Evolutionary conservation across 1,140 invertebrate genomes (phyloP).

Genomic region (Temnothorax nylanderi): DNA sequence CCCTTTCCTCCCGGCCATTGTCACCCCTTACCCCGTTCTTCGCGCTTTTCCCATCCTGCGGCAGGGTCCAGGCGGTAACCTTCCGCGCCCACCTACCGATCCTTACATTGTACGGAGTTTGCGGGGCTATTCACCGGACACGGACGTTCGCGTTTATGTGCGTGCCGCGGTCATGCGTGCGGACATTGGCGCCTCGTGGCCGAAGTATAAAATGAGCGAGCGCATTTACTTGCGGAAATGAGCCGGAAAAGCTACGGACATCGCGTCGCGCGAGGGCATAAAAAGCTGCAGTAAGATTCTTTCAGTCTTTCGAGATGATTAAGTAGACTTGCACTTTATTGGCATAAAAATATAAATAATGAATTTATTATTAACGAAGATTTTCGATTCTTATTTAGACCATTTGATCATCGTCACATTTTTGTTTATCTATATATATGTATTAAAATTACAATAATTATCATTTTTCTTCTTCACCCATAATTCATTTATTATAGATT

Average conservation of each 20-base stretch:
- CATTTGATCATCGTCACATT: background rate
- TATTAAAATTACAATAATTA: background rate
- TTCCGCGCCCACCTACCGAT: slow-evolving; percentile 64
- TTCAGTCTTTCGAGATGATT: background rate
- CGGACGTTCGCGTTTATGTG: slow-evolving; percentile 58
- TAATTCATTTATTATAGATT: background rate
- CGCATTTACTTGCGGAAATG: slow-evolving; percentile 53
- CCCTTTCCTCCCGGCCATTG: background rate
- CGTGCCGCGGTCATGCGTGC: slow-evolving; percentile 53
- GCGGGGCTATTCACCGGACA: slow-evolving; percentile 46
- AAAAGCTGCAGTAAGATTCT: slow-evolving; percentile 16
- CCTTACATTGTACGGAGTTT: slow-evolving; percentile 66
- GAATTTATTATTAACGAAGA: background rate
- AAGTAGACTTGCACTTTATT: background rate
- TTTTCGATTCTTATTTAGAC: background rate
- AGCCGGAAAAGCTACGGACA: slow-evolving; percentile 31
- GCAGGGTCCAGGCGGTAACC: slow-evolving; percentile 37
- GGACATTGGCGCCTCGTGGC: slow-evolving; percentile 60
- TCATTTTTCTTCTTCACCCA: background rate
- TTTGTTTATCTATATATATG: background rate
- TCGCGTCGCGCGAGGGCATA: slow-evolving; percentile 1
- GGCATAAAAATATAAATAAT: background rate
- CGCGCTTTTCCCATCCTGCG: slow-evolving; percentile 23
- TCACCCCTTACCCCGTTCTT: slow-evolving; percentile 12
- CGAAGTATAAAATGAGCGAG: slow-evolving; percentile 58